Percentiles rank a stretch among this genome's conserved stretches.
Conservation (phyloP, 1,140 invertebrate genomes). For the Leptonema lineaticorne region DNA sequence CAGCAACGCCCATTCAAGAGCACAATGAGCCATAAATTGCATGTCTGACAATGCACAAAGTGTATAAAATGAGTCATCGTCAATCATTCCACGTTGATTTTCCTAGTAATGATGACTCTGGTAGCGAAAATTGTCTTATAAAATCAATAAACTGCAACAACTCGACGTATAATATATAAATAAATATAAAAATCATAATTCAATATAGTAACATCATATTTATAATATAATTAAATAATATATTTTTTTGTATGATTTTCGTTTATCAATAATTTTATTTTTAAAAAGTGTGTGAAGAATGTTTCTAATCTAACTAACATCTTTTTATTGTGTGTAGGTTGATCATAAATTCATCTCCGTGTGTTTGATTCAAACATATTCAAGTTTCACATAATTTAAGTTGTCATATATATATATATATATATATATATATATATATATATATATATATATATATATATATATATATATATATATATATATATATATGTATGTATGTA, state of each 20-base stretch:
- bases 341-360: background rate
- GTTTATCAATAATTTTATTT: too few species aligned
- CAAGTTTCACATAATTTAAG: constrained; percentile 1
- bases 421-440: too few species aligned
- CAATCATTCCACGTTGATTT: background rate
- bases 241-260: too few species aligned
- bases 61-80: constrained; percentile 9
- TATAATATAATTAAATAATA: too few species aligned
- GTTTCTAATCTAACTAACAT: too few species aligned
- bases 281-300: too few species aligned
- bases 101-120: background rate
- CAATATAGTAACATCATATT: too few species aligned
- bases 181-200: background rate
- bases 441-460: too few species aligned
- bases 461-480: too few species aligned
- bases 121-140: background rate
- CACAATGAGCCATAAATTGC: constrained; percentile 10
- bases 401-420: background rate
- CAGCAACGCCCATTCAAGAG: constrained; percentile 3
- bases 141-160: background rate
- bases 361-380: background rate
- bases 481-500: too few species aligned
- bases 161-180: background rate
- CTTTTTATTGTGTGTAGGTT: background rate
- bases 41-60: constrained; percentile 11